A percentile compares a stretch with the other conserved stretches of the same genome.
Conservation (phyloP, 1,140 invertebrate genomes). For the Drosophila santomea region DNA sequence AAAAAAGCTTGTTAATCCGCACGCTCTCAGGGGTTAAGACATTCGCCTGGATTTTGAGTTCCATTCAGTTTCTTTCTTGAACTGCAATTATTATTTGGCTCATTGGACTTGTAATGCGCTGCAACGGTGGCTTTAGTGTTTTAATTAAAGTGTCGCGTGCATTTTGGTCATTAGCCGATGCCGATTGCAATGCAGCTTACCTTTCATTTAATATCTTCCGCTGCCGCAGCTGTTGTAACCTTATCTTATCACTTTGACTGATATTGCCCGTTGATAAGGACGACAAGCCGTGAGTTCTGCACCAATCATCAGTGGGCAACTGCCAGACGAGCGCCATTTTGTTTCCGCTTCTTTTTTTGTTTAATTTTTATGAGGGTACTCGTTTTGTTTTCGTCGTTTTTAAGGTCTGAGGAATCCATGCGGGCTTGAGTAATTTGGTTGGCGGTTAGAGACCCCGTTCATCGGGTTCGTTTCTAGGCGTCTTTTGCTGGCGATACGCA, state of each 20-base stretch:
- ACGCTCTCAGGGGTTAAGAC: too few species aligned
- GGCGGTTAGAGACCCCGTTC: conserved; percentile 11
- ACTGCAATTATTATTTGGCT: neutral
- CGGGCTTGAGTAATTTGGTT: conserved; percentile 6
- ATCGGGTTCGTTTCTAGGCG: conserved; percentile 17
- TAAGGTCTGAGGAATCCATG: conserved; percentile 11
- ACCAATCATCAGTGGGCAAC: conserved; percentile 54
- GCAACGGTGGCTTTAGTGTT: conserved; percentile 49
- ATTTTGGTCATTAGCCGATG: conserved; percentile 20
- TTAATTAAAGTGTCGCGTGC: conserved; percentile 76
- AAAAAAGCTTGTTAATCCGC: too few species aligned
- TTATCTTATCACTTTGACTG: conserved; percentile 65
- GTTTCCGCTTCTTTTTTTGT: conserved; percentile 29
- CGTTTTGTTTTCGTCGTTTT: neutral
- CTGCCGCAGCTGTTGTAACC: conserved; percentile 8
- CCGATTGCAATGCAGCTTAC: conserved; percentile 3
- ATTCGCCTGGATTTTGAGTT: too few species aligned
- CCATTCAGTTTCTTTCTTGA: neutral
- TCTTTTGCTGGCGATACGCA: conserved; percentile 27
- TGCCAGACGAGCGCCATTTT: conserved; percentile 62
- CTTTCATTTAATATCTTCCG: conserved; percentile 5
- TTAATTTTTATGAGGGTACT: conserved; percentile 18
- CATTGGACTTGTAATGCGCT: conserved; percentile 4
- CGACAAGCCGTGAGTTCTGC: conserved; percentile 19
- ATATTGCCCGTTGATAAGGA: conserved; percentile 54